Base-by-base conservation (phyloP, 2,888 invertebrate genomes). In the Nymphalis c-album region DNA sequence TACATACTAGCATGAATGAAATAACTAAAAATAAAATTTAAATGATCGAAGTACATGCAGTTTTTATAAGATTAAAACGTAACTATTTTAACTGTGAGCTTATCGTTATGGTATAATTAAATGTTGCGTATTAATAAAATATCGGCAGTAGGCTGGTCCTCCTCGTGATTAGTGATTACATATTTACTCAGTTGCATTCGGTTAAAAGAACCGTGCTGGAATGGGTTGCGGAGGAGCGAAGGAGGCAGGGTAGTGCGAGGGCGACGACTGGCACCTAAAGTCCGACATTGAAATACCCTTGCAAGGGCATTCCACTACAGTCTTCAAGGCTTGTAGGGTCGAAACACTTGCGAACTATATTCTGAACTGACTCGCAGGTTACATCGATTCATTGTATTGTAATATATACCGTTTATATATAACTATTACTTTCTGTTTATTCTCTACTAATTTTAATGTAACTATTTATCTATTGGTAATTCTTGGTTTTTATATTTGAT, bases 211-310 rank as follows among this genome's bases (percentile, higher is more conserved):
- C 70, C 70, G 64, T 69, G 77, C 75, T 84, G 77, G 78, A 81
- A 80, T 79, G 76, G 67, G 75, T 77, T 76, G 76, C 74, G 76
- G 80, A 76, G 81, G 76, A 77, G 77, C 71, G 77, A 77, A 77
- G 77, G 77, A 77, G 80, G 78, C 75, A 81, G 82, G 81, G 82
- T 85, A 84, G 88, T 85, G 87, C 84, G 90, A 90, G 93, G 88
- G 90, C 85, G 82, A 78, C 85, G 88, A 87, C 87, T 86, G 83
- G 81, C 85, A 88, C 85, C 87, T 80, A 85, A 82, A 87, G 84
- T 82, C 86, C 85, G 90, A 87, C 90, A 86, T 91, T 91, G 83
- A 84, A 84, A 80, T 87, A 87, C 87, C 91, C 91, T 90, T 85
- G 84, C 84, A 86, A 85, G 90, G 90, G 87, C 88, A 86, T 87